phyloP scores from a whole-genome alignment of 2,113 vertebrate species.

The Myotis lucifugus region DNA sequence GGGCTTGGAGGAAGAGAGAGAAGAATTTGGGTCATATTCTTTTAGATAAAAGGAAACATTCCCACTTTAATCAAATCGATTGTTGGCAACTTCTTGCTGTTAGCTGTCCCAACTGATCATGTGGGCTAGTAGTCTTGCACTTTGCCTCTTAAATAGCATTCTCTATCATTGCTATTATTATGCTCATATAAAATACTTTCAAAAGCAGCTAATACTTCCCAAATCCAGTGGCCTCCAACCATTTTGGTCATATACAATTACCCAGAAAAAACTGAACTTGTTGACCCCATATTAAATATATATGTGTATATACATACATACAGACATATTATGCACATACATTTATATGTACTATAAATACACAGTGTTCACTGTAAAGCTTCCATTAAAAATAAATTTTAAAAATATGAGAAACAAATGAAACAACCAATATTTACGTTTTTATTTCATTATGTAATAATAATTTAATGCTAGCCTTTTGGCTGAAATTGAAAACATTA shows the following conservation, averaged over 20 bases:
- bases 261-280: neutral
- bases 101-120: neutral
- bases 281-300: neutral
- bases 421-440: constrained; percentile 49
- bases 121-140: neutral
- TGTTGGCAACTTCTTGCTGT: neutral
- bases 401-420: neutral
- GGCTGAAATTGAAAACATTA: constrained; percentile 46
- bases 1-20: neutral
- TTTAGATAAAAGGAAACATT: neutral
- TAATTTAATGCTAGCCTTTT: constrained; percentile 46
- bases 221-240: neutral
- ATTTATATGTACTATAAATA: neutral
- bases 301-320: neutral
- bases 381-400: constrained; percentile 5
- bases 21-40: neutral
- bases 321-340: neutral
- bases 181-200: neutral
- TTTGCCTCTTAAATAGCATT: neutral
- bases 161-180: neutral
- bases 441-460: constrained; percentile 44
- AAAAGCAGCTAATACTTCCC: neutral
- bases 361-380: neutral
- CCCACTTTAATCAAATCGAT: neutral
- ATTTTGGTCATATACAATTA: neutral